Evolutionary conservation across 2,113 vertebrate species (phyloP).

Genomic region (Ailurus styani): DNA sequence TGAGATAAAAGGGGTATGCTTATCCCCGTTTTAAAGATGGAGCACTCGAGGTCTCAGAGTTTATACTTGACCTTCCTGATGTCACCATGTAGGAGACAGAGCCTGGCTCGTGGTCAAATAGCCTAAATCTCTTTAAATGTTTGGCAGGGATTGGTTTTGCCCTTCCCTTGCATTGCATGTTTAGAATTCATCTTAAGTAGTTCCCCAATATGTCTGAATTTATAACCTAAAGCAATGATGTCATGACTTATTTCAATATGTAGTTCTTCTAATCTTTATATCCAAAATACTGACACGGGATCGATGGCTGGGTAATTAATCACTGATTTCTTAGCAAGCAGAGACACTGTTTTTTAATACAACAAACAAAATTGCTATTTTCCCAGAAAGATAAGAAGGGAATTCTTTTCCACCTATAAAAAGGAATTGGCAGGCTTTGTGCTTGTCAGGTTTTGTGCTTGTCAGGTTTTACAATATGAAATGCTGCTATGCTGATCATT

Average conservation of each 20-base stretch:
- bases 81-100: background rate
- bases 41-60: background rate
- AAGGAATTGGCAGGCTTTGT: background rate
- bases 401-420: conserved; percentile 10
- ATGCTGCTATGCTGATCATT: background rate
- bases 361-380: conserved; percentile 63
- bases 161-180: background rate
- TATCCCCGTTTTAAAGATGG: background rate
- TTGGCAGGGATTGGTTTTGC: background rate
- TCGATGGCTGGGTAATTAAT: conserved; percentile 66
- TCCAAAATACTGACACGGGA: conserved; percentile 40
- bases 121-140: background rate
- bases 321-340: conserved; percentile 57
- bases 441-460: background rate
- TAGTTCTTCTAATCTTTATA: conserved; percentile 60
- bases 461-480: background rate
- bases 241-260: conserved; percentile 75
- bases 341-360: conserved; percentile 39
- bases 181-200: conserved; percentile 52
- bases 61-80: background rate
- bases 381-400: conserved; percentile 56
- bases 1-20: background rate
- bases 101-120: background rate
- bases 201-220: background rate
- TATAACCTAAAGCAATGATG: conserved; percentile 49